Evolutionary conservation across 2,797 vertebrate species (phyloP), one percentile per base, ranked within the genome.

Genomic region (Crocidura indochinensis): DNA sequence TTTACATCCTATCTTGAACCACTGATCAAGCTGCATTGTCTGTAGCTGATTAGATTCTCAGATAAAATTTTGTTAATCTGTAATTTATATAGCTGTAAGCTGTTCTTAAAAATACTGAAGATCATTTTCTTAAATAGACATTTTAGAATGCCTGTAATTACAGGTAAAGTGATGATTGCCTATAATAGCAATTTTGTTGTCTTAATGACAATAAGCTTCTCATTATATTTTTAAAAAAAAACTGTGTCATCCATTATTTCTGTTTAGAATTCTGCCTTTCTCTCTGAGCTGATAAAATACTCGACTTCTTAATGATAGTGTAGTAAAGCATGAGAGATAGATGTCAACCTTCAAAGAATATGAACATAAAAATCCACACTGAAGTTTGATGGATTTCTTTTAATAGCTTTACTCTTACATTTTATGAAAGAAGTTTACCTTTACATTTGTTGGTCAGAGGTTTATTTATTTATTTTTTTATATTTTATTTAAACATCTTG

Each of bases 171-270:
- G 68, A 79, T 90, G 94, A 26, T 82, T 95, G 11, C 87, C 64
- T 93, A 19, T 19, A 47, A 49, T 90, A 29, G 77, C 95, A 90
- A 91, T 91, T 97, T 97, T 97, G 90, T 96, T 81, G 88, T 80
- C 94, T 91, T 95, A 95, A 87, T 88, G 77, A 60, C 69, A 92
- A 90, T 93, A 92, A 86, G 86, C 93, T 94, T 11, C 76, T 96
- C 51, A 94, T 75, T 84, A 92, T 90, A 71, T 91, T 84, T 27
- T 56, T n/a, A n/a, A n/a, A n/a, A n/a, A 82, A 77, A 71, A 94
- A 85, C 3, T 27, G 20, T 81, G 84, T 26, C 49, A 93, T 51
- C 85, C 47, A 73, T 94, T 96, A 95, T 97, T 96, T 38, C 78
- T 88, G 15, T 49, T 90, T 71, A 84, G 44, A 91, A 95, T 51